phyloP scores from a whole-genome alignment of 1,140 invertebrate genomes.

The Hydropsyche tenuis region DNA sequence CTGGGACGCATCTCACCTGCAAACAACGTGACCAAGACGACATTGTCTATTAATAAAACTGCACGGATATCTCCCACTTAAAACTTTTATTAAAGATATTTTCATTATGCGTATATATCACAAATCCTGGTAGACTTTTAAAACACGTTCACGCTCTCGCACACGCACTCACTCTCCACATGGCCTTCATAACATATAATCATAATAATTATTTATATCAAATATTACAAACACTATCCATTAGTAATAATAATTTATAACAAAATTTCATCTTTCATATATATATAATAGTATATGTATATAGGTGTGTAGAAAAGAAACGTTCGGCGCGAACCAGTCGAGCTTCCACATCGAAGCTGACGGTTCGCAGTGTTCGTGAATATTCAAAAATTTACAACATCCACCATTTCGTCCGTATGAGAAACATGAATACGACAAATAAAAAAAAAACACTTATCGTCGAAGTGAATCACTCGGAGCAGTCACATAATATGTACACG shows the following conservation, averaged over 20 bases:
- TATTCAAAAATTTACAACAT: too few species aligned
- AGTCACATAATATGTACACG: not conserved
- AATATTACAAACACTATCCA: slow-evolving; percentile 19
- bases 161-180: slow-evolving; percentile 36
- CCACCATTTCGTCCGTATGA: too few species aligned
- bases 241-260: slow-evolving; percentile 26
- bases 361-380: too few species aligned
- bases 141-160: slow-evolving; percentile 60
- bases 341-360: not conserved
- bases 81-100: slow-evolving; percentile 66
- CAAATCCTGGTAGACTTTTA: slow-evolving; percentile 67
- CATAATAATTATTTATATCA: slow-evolving; percentile 19
- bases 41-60: slow-evolving; percentile 58
- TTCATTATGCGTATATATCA: slow-evolving; percentile 65
- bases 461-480: too few species aligned
- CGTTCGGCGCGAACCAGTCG: not conserved
- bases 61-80: slow-evolving; percentile 62
- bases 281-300: not conserved
- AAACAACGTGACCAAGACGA: too few species aligned
- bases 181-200: slow-evolving; percentile 5
- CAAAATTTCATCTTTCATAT: slow-evolving; percentile 9
- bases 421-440: too few species aligned
- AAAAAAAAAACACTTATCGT: too few species aligned
- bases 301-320: not conserved
- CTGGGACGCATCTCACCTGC: too few species aligned